Base-by-base conservation (phyloP, 2,797 vertebrate genomes). In the Acanthurus lineatus region DNA sequence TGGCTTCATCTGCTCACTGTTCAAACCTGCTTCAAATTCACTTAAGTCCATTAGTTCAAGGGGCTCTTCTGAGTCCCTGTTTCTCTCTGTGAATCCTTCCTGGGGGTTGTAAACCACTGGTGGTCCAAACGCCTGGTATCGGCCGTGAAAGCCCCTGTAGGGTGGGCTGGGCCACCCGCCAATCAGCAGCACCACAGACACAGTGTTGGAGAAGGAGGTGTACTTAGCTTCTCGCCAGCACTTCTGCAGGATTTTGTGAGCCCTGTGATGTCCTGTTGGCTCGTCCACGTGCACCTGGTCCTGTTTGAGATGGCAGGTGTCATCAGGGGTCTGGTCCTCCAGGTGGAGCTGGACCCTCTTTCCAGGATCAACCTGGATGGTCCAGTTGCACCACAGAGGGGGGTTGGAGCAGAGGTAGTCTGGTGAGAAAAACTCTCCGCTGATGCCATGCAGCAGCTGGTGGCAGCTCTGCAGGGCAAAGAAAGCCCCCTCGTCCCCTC, bases 301-400 rank as follows among this genome's bases (percentile, higher is more conserved):
- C n/a, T 64, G 86, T 67, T 96, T 95, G 53, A 90, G 78, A 48
- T 85, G 82, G 79, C 95, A 96, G 77, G 42, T 0, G 1, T 94
- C 82, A 0, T 88, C 70, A 0, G 92, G 83, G 10, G 92, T 93
- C 57, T 95, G 64, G 91, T 96, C 95, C 79, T 95, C 89, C 71
- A 96, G 85, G 25, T 93, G 82, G 35, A 96, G 89, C 0, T 89
- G 85, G n/a, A 96, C 74, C 67, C 92, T 94, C 82, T 92, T 92
- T 2, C 88, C 91, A 0, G 84, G 81, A 0, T 81, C 83, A 73
- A 93, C 93, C 83, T 80, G 88, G 77, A 96, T 91, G 85, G 95
- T 96, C 95, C 95, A 96, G 93, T 95, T 96, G 86, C 95, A 96
- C 95, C 95, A 96, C 60, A 96, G 91, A 0, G 93, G 88, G 0